Conservation (phyloP, 2,113 vertebrate species). For the Lepus europaeus region DNA sequence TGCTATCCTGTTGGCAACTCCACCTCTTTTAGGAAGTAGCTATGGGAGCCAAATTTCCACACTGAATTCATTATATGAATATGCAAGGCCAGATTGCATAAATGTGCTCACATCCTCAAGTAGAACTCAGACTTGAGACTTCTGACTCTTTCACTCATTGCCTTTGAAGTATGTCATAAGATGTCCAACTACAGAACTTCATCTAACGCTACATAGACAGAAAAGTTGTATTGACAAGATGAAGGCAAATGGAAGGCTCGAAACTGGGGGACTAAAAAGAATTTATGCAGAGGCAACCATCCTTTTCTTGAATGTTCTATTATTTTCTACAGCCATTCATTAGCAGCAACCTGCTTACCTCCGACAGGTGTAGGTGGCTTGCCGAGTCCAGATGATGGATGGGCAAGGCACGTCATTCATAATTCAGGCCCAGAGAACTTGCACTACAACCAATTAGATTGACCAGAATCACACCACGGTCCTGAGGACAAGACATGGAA, state of each 20-base stretch:
- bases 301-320: neutral
- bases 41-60: slow-evolving; percentile 69
- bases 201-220: neutral
- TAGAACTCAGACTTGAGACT: slow-evolving; percentile 66
- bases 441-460: slow-evolving; percentile 41
- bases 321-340: slow-evolving; percentile 56
- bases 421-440: slow-evolving; percentile 63
- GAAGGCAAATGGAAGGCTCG: neutral
- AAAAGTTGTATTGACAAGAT: neutral
- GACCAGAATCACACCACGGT: neutral
- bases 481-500: slow-evolving; percentile 54
- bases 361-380: slow-evolving; percentile 60
- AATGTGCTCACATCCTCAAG: slow-evolving; percentile 71
- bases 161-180: slow-evolving; percentile 45
- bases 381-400: slow-evolving; percentile 41
- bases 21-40: slow-evolving; percentile 69
- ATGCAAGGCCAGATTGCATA: slow-evolving; percentile 78
- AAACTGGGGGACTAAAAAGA: neutral
- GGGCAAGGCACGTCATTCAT: slow-evolving; percentile 67
- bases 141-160: slow-evolving; percentile 56
- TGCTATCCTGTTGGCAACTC: slow-evolving; percentile 71
- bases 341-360: neutral
- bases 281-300: neutral
- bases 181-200: slow-evolving; percentile 36
- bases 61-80: slow-evolving; percentile 79